Base-by-base conservation (phyloP, 2,888 invertebrate genomes). In the Boloria selene region DNA sequence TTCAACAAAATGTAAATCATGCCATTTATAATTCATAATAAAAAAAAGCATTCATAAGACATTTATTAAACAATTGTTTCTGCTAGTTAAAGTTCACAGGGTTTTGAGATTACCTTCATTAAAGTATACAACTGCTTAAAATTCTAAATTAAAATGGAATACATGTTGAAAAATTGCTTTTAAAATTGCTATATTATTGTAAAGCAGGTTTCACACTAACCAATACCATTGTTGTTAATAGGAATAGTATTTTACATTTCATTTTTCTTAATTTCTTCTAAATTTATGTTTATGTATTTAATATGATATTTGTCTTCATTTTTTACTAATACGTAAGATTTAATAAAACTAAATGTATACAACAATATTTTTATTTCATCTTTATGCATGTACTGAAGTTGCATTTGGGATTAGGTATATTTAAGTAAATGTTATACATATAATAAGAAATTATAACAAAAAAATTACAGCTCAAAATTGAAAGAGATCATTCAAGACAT, bases 321-420 rank as follows among this genome's bases (percentile, higher is more conserved):
- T 62, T 54, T 47, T 66, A 56, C 52, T 62, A 53, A 58, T 55
- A 49, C 18, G 42, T 66, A 66, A 66, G 66, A 66, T 62, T 53
- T 26, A 68, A 68, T 55, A 63, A 63, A 63, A 59, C 38, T 49
- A 17, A 59, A 59, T 65, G 31, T 45, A 50, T 44, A 64, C 18
- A 7, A 53, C 44, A 47, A 16, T 50, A 38, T 61, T 58, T 65
- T 65, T 53, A 53, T 61, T 61, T 56, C 17, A 45, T 61, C 42
- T 22, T 17, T 13, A 69, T 55, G 67, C 61, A 68, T 38, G 14
- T 7, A 49, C 44, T 45, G 49, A 44, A 60, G 56, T 60, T 38
- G 31, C 31, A 38, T 38, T 38, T 1, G 31, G 31, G 7, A 38
- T 31, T 31, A 31, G 31, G 31, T 31, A 31, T 31, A 31, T 31